Base-by-base conservation (phyloP, 1,140 invertebrate species). In the Harpegnathos saltator region DNA sequence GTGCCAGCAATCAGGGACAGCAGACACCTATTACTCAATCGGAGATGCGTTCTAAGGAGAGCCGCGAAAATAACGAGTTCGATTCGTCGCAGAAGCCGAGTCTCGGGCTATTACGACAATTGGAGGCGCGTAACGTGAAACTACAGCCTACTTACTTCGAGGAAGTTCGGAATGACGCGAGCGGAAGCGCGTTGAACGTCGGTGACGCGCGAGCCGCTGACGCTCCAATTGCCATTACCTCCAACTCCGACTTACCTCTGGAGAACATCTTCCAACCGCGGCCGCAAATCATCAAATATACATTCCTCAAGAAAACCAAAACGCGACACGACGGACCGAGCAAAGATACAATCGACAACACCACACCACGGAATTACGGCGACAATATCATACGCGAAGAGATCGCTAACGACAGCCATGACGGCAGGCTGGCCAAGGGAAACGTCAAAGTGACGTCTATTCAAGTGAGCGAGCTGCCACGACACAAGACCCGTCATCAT, bases 401-500 rank as follows among this genome's bases (percentile, higher is more conserved):
- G 56, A 50, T 85, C n/a, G 29, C 38, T 0, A 52, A 83, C 0
- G 54, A 65, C 0, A 15, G 11, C 0, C 75, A 52, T 24, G 65
- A 68, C 5, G 17, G 2, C 1, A 77, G 4, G 26, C 44, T 3
- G 38, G 4, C n/a, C 14, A n/a, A 50, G 48, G 56, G 69, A 56
- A 54, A 59, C 19, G 61, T 77, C 24, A 89, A 89, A 72, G 75
- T 92, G 0, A 84, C 89, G 1, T 92, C 92, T 9, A 89, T 93
- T 5, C 89, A 91, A 68, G 84, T 93, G 9, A 92, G 90, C 73
- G 84, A 92, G 72, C 33, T 85, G n/a, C 90, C 88, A 9, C 85
- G 58, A 1, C 92, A 92, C 48, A 92, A 91, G 59, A 88, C 88
- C 29, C 88, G 92, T 17, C 92, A 93, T 80, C 92, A 92, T 77